A percentile compares a stretch with the other conserved stretches of the same genome.
These are phyloP conservation scores for Grantiella picta DNA, from an alignment of 2,113 vertebrate species.

Conservation along the genomic window DNA sequence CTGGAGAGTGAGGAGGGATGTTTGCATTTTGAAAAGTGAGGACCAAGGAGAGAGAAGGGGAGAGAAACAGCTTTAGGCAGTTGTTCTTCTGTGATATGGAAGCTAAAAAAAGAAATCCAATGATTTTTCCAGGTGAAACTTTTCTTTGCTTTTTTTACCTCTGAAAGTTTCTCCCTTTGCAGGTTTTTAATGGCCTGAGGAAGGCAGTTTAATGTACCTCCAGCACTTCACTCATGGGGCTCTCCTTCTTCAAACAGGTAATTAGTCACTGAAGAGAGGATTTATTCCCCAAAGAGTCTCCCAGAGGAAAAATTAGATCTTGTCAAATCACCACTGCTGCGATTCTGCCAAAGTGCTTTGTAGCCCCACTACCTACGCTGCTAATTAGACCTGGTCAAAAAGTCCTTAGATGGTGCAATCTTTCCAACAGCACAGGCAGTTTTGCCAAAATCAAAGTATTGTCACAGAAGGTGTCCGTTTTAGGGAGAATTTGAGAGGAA, in stretches of 20 bases:
- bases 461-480: background rate
- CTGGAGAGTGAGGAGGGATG: background rate
- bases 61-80: background rate
- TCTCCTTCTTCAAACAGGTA: background rate
- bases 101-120: background rate
- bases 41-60: background rate
- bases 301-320: background rate
- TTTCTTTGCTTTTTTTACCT: background rate
- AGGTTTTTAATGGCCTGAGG: background rate
- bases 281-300: background rate
- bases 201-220: background rate
- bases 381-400: slow-evolving; percentile 18
- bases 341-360: background rate
- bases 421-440: background rate
- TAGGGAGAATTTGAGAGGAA: background rate
- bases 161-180: background rate
- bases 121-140: background rate
- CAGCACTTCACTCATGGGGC: background rate
- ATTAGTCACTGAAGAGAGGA: background rate
- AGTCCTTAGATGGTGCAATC: background rate
- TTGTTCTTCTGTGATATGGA: background rate
- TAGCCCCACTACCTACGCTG: background rate
- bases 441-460: slow-evolving; percentile 27
- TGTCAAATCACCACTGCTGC: background rate
- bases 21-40: background rate